phyloP scores from a whole-genome alignment of 2,113 vertebrate species.

The Passer montanus region DNA sequence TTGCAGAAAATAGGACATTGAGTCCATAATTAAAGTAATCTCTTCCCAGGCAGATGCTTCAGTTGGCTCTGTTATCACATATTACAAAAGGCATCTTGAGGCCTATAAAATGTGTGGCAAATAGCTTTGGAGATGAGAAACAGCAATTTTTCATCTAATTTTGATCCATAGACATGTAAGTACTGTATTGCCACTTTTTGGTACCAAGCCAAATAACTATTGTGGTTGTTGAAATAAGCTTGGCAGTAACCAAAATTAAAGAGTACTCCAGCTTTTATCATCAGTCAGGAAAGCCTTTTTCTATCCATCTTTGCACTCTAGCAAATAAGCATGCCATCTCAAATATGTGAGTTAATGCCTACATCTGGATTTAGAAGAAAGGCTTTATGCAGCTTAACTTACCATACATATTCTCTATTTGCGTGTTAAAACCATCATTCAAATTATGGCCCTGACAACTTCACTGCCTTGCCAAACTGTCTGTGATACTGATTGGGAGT shows the following conservation, averaged over 20 bases:
- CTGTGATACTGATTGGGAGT: slow-evolving; percentile 38
- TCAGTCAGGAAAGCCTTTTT: slow-evolving; percentile 75
- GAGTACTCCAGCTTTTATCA: slow-evolving; percentile 77
- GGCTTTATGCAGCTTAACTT: slow-evolving; percentile 71
- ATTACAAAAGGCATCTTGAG: slow-evolving; percentile 84
- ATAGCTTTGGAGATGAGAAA: slow-evolving; percentile 81
- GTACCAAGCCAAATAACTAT: slow-evolving; percentile 74
- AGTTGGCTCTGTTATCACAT: slow-evolving; percentile 82
- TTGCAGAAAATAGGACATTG: slow-evolving; percentile 83
- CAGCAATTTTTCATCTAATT: slow-evolving; percentile 83
- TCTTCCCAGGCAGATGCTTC: slow-evolving; percentile 83
- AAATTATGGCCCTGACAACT: slow-evolving; percentile 39
- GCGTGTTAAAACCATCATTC: slow-evolving; percentile 56
- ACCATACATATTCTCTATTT: slow-evolving; percentile 54
- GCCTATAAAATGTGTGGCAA: slow-evolving; percentile 81
- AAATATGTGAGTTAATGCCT: slow-evolving; percentile 70
- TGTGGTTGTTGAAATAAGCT: slow-evolving; percentile 71
- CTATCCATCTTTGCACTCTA: slow-evolving; percentile 75
- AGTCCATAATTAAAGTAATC: slow-evolving; percentile 88
- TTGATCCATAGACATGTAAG: slow-evolving; percentile 80
- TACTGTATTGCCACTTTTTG: slow-evolving; percentile 75
- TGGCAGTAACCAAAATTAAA: slow-evolving; percentile 80
- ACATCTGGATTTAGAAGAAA: slow-evolving; percentile 75
- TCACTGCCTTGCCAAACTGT: slow-evolving; percentile 40
- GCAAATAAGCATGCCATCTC: slow-evolving; percentile 74